Base-by-base conservation (phyloP, 2,888 invertebrate genomes). In the Drosophila rubida region DNA sequence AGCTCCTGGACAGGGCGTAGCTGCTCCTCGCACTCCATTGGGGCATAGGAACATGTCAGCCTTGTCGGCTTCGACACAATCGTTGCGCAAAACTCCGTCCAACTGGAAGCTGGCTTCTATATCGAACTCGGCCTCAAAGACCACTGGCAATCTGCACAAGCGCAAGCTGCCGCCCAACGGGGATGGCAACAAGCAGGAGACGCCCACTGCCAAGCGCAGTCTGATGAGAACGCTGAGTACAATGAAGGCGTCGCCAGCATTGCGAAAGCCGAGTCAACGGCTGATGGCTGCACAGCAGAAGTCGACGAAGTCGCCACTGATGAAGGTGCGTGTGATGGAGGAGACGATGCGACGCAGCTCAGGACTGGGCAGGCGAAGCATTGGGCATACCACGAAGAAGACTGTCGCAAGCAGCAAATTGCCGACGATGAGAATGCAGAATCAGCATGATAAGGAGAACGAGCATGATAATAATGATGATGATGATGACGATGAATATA, bases 131-230 rank as follows among this genome's bases (percentile, higher is more conserved):
- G 50, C 65, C 0, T 67, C 78, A 9, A 84, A 78, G 11, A 48
- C 48, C n/a, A 65, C 82, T 0, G 72, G 76, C 4, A 85, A 82
- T 42, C 35, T 88, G 0, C 78, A 84, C 41, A 91, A 91, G 27
- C 79, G 91, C 1, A 88, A 88, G 50, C 23, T 89, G 42, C 39
- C 53, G 42, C 39, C 50, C 0, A 42, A 6, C 14, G 35, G 35
- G 9, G 37, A 25, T 8, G 51, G 39, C 13, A 64, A 6, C 27
- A 89, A 1, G 60, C 32, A 45, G 0, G 55, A 63, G 42, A 45
- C 73, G 0, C 88, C 89, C 0, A 55, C 75, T 4, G 91, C 90
- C 2, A 92, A 91, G 59, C 87, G 92, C 1, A 91, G 83, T 45
- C 73, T 92, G 2, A 69, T 91, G 45, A 68, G 66, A 11, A 81